Evolutionary conservation across 2,888 invertebrate genomes (phyloP).

Genomic region (Pachydiplax longipennis): DNA sequence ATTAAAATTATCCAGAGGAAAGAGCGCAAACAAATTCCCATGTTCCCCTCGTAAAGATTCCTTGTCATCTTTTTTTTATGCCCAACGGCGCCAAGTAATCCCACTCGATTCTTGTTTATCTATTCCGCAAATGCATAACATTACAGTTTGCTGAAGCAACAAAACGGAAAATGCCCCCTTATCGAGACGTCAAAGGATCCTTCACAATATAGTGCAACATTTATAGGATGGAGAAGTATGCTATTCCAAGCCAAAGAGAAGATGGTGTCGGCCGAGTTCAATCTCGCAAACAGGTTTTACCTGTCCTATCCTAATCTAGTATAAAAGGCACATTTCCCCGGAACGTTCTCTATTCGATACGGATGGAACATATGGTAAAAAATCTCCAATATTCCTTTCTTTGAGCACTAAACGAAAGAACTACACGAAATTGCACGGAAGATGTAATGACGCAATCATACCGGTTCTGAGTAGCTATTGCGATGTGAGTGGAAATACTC

Average conservation of each 20-base stretch:
- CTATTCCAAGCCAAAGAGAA: constrained; percentile 4
- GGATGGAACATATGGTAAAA: constrained; percentile 29
- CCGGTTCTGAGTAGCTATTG: too few species aligned
- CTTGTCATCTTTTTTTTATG: neutral
- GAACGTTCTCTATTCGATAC: constrained; percentile 23
- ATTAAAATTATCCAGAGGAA: too few species aligned
- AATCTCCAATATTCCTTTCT: neutral
- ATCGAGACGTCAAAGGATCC: constrained; percentile 24
- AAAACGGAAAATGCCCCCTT: constrained; percentile 24
- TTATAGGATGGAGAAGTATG: constrained; percentile 20
- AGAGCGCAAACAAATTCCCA: neutral
- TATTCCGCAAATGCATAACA: constrained; percentile 15
- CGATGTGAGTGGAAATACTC: too few species aligned
- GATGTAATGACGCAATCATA: too few species aligned
- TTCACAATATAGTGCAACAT: constrained; percentile 43
- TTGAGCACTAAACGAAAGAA: neutral
- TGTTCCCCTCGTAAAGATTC: constrained; percentile 6
- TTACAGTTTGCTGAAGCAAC: constrained; percentile 33
- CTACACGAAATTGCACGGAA: neutral
- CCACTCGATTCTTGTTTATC: neutral
- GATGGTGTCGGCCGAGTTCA: constrained; percentile 5
- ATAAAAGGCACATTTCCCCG: constrained; percentile 19
- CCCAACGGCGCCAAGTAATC: constrained; percentile 15
- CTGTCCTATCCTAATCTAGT: constrained; percentile 39
- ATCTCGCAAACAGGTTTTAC: constrained; percentile 43